Percentiles rank a stretch among this genome's conserved stretches.
phyloP scores from a whole-genome alignment of 2,888 invertebrate genomes.

The Ceriagrion tenellum region DNA sequence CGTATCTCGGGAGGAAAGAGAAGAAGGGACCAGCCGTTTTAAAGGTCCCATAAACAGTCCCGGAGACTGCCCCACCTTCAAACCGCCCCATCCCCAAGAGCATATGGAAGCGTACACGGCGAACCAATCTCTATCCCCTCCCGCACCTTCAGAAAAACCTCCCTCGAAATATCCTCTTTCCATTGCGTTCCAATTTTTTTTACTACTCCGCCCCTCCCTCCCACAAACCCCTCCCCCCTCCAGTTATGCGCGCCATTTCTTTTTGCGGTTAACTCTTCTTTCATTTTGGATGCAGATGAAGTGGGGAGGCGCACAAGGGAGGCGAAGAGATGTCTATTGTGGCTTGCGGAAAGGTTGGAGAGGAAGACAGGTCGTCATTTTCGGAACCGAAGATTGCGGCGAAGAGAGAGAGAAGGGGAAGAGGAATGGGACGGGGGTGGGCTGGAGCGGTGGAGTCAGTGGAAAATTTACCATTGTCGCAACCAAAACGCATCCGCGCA shows the following conservation, averaged over 20 bases:
- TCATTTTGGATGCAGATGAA: conserved; percentile 60
- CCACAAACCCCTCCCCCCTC: background rate
- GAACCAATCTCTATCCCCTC: background rate
- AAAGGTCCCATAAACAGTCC: background rate
- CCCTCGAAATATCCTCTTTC: background rate
- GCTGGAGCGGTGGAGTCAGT: background rate
- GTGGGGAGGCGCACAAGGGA: background rate
- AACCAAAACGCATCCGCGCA: background rate
- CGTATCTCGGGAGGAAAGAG: background rate
- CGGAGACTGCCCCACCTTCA: background rate
- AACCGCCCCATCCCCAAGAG: background rate
- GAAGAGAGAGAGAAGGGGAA: background rate
- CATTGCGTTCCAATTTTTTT: conserved; percentile 27
- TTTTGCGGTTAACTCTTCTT: conserved; percentile 40
- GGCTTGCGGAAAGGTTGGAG: background rate
- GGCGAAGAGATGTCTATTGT: background rate
- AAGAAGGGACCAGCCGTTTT: background rate
- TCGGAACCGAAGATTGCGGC: background rate
- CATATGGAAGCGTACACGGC: background rate
- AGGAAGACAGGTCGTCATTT: conserved; percentile 25
- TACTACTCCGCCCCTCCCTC: background rate
- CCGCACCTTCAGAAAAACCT: background rate
- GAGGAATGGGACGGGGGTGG: background rate
- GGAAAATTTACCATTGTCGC: background rate
- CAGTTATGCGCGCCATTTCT: conserved; percentile 46